These are phyloP conservation scores for Solen grandis DNA, from an alignment of 1,140 invertebrate genomes.

Conservation along the genomic window DNA sequence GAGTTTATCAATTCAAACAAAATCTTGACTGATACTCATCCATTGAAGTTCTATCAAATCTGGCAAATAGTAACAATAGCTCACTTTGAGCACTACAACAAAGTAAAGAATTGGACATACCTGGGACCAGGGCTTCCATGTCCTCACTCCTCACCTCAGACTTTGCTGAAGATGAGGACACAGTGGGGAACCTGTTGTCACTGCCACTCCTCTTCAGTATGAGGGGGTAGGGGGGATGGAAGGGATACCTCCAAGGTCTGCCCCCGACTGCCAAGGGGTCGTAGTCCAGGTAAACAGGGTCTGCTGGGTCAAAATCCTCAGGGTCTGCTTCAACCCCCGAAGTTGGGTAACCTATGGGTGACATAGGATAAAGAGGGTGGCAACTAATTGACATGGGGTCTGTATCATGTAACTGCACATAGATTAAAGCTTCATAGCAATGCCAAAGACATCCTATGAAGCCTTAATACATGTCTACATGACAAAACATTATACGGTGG, in stretches of 20 bases:
- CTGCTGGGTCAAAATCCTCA: slow-evolving; percentile 52
- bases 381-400: not conserved
- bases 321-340: slow-evolving; percentile 61
- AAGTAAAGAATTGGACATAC: too few species aligned
- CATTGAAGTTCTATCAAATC: too few species aligned
- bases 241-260: slow-evolving; percentile 50
- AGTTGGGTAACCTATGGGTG: slow-evolving; percentile 65
- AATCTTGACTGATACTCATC: too few species aligned
- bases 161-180: slow-evolving; percentile 1
- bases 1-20: too few species aligned
- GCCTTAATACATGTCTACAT: not conserved
- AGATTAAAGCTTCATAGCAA: not conserved
- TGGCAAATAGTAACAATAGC: too few species aligned
- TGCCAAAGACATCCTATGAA: not conserved
- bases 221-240: slow-evolving; percentile 62
- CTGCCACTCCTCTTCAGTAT: slow-evolving; percentile 15
- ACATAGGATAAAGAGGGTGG: too few species aligned
- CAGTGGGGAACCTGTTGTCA: not conserved
- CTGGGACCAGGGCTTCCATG: slow-evolving; percentile 63
- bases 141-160: slow-evolving; percentile 51
- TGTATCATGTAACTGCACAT: not conserved
- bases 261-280: slow-evolving; percentile 61
- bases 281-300: slow-evolving; percentile 42
- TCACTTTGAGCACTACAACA: too few species aligned
- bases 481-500: not conserved